A percentile compares a stretch with the other conserved stretches of the same genome.
Evolutionary conservation across 1,140 invertebrate genomes (phyloP).

Genomic region (Ceratosolen fusciceps): DNA sequence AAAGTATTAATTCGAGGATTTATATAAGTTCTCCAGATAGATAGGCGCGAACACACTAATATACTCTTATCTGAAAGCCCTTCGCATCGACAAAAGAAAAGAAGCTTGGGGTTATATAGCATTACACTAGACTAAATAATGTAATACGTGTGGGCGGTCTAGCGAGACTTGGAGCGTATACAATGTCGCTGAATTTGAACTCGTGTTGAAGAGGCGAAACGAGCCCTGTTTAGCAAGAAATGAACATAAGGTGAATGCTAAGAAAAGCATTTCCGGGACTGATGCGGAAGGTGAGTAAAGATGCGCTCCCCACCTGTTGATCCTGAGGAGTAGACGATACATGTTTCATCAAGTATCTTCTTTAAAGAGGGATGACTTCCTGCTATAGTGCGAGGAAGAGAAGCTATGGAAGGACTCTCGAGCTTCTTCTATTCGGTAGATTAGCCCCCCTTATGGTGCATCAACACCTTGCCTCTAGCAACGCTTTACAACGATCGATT

Average conservation of each 20-base stretch:
- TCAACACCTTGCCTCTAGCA: background rate
- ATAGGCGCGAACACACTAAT: too few species aligned
- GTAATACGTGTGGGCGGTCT: constrained; percentile 36
- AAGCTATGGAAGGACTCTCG: background rate
- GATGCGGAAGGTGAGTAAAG: constrained; percentile 34
- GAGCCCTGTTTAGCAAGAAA: background rate
- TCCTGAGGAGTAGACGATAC: constrained; percentile 22
- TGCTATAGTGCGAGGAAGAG: background rate
- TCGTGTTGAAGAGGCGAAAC: too few species aligned
- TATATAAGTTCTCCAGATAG: too few species aligned
- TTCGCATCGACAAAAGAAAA: too few species aligned
- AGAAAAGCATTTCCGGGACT: constrained; percentile 12
- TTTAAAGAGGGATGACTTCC: constrained; percentile 26
- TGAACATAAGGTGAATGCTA: background rate
- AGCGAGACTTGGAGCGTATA: background rate
- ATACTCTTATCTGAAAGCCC: too few species aligned
- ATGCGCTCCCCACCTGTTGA: constrained; percentile 49
- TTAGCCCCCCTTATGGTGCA: background rate
- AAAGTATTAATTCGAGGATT: too few species aligned
- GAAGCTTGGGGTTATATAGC: too few species aligned
- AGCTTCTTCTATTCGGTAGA: background rate
- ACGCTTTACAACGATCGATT: background rate
- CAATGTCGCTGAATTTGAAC: background rate
- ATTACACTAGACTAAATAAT: constrained; percentile 7
- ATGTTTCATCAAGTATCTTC: constrained; percentile 37